phyloP scores from a whole-genome alignment of 2,113 vertebrate species.

The Cyanocitta stelleri region DNA sequence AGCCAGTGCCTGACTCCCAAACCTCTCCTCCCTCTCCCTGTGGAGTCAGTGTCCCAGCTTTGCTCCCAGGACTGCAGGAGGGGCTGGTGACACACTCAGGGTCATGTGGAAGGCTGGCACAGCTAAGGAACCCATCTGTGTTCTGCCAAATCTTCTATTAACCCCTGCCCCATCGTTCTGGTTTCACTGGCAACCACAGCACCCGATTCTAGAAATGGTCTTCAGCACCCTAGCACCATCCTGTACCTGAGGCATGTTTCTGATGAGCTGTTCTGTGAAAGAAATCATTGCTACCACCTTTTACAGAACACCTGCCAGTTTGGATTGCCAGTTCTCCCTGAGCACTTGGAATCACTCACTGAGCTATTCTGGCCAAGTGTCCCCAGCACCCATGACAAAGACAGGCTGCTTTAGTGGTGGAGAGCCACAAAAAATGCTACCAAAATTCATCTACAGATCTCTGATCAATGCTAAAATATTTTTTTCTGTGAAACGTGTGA shows the following conservation, averaged over 20 bases:
- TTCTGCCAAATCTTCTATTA: neutral
- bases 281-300: neutral
- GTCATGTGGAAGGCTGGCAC: neutral
- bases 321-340: neutral
- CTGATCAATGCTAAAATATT: neutral
- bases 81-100: neutral
- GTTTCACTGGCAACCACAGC: neutral
- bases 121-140: neutral
- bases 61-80: neutral
- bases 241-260: accelerated
- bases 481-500: neutral
- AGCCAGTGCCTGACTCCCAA: neutral
- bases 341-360: neutral
- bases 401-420: neutral
- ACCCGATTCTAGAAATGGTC: neutral
- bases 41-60: neutral
- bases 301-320: neutral
- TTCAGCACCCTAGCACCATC: neutral
- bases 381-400: neutral
- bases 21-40: neutral
- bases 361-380: neutral
- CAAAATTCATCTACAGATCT: neutral
- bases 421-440: neutral
- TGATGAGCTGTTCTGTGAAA: neutral
- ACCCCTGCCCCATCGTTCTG: neutral